A percentile compares a stretch with the other conserved stretches of the same genome.
Conservation (phyloP, 2,888 invertebrate genomes). For the Spodoptera littoralis region DNA sequence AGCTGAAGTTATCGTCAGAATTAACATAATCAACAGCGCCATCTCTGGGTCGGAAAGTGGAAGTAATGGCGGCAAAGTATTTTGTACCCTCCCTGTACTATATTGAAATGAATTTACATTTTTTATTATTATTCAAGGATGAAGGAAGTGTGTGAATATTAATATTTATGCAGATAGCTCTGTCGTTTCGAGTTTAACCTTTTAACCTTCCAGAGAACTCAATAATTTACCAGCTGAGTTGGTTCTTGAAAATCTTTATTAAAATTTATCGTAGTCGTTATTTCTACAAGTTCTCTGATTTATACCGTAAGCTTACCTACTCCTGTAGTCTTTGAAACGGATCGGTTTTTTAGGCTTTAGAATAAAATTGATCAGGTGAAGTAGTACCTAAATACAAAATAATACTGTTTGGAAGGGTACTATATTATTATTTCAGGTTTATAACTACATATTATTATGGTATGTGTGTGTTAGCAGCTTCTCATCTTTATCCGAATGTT, state of each 20-base stretch:
- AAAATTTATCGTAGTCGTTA: neutral
- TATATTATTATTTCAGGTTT: too few relatives aligned
- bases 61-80: constrained; percentile 30
- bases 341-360: too few relatives aligned
- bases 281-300: too few relatives aligned
- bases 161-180: constrained; percentile 22
- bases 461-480: too few relatives aligned
- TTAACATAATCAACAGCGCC: constrained; percentile 45
- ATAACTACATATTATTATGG: too few relatives aligned
- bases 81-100: constrained; percentile 10
- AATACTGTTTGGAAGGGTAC: too few relatives aligned
- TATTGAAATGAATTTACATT: constrained; percentile 32
- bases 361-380: too few relatives aligned
- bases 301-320: too few relatives aligned
- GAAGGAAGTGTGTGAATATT: constrained; percentile 23
- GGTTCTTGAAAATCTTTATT: too few relatives aligned
- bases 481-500: too few relatives aligned
- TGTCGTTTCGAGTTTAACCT: neutral
- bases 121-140: constrained; percentile 30
- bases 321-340: too few relatives aligned
- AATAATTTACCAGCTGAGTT: neutral
- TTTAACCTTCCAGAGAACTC: constrained; percentile 4
- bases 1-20: constrained; percentile 35
- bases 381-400: too few relatives aligned
- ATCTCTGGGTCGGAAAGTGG: constrained; percentile 13